Conservation (phyloP, 2,888 invertebrate genomes). For the Tyria jacobaeae region DNA sequence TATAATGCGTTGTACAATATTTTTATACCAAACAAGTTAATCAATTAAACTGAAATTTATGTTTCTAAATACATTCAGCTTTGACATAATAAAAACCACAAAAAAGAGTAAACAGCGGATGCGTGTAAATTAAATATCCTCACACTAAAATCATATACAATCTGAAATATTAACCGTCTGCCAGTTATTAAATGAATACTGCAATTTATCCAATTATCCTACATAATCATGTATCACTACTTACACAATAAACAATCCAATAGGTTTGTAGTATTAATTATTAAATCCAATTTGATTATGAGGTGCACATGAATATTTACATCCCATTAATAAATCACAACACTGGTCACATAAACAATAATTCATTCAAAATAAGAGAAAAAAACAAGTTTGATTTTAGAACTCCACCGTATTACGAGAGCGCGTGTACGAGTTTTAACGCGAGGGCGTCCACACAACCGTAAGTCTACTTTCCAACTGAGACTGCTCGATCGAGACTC, state of each 20-base stretch:
- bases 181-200: slow-evolving; percentile 34
- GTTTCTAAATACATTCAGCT: slow-evolving; percentile 30
- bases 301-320: slow-evolving; percentile 64
- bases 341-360: slow-evolving; percentile 70
- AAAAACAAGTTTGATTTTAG: slow-evolving; percentile 59
- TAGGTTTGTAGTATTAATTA: slow-evolving; percentile 44
- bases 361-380: slow-evolving; percentile 45
- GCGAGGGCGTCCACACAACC: slow-evolving; percentile 71
- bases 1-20: not conserved
- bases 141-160: slow-evolving; percentile 36
- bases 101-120: slow-evolving; percentile 48
- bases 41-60: slow-evolving; percentile 8
- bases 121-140: slow-evolving; percentile 45
- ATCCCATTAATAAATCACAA: slow-evolving; percentile 66
- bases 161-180: slow-evolving; percentile 40
- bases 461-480: slow-evolving; percentile 83
- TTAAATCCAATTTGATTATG: slow-evolving; percentile 61
- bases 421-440: slow-evolving; percentile 60
- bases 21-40: not conserved
- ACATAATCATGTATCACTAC: slow-evolving; percentile 53
- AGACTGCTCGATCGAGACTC: slow-evolving; percentile 43
- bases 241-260: slow-evolving; percentile 78
- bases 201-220: slow-evolving; percentile 49
- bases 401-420: slow-evolving; percentile 62
- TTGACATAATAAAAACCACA: no score